Conservation (phyloP, 2,888 invertebrate genomes). For the Eledone cirrhosa region DNA sequence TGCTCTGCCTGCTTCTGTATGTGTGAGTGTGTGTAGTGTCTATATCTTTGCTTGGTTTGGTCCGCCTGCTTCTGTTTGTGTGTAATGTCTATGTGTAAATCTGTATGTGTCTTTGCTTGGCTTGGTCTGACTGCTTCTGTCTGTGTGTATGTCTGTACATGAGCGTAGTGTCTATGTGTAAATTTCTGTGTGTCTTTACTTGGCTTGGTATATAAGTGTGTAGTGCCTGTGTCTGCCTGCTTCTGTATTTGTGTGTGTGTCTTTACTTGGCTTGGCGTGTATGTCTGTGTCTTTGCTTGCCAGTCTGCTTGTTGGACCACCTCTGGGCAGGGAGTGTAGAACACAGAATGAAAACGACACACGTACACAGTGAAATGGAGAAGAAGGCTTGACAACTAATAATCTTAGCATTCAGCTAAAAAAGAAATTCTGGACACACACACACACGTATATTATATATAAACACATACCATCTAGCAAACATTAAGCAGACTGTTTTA, state of each 20-base stretch:
- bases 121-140: too few relatives aligned
- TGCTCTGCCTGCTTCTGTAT: too few relatives aligned
- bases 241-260: too few relatives aligned
- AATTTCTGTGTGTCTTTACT: too few relatives aligned
- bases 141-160: too few relatives aligned
- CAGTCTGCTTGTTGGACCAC: slow-evolving; percentile 26
- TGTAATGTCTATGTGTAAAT: too few relatives aligned
- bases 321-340: background rate
- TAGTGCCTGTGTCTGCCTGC: background rate
- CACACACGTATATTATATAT: background rate
- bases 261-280: background rate
- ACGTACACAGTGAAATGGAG: slow-evolving; percentile 8
- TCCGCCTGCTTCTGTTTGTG: too few relatives aligned
- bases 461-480: background rate
- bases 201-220: too few relatives aligned
- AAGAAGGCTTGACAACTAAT: slow-evolving; percentile 15
- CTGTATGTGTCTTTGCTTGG: too few relatives aligned
- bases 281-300: background rate
- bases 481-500: background rate
- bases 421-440: slow-evolving; percentile 15
- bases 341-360: background rate
- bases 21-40: too few relatives aligned
- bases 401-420: slow-evolving; percentile 10
- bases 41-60: too few relatives aligned
- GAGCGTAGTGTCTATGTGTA: too few relatives aligned